Conservation (phyloP, 2,888 invertebrate genomes). For the Ophioninae sp. region DNA sequence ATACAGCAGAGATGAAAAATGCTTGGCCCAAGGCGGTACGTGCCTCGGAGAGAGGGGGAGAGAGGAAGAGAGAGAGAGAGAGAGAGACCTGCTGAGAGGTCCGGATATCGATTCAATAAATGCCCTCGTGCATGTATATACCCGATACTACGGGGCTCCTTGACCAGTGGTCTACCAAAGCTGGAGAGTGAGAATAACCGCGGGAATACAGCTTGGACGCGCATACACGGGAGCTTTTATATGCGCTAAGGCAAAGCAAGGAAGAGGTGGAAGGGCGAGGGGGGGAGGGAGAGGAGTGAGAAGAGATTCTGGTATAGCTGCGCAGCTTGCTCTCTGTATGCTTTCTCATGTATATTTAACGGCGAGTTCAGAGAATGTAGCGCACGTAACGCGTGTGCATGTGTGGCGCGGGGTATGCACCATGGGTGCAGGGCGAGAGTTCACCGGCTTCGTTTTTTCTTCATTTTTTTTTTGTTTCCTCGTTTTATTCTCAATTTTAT, state of each 20-base stretch:
- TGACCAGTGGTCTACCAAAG: constrained; percentile 38
- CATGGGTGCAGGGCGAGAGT: constrained; percentile 31
- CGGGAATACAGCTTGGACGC: constrained; percentile 23
- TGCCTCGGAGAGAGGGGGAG: too few relatives aligned
- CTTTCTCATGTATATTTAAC: constrained; percentile 49
- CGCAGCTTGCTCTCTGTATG: constrained; percentile 5
- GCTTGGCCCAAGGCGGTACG: constrained; percentile 70
- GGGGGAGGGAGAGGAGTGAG: neutral
- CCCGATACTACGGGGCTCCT: constrained; percentile 24
- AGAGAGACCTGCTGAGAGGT: constrained; percentile 72
- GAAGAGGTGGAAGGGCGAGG: constrained; percentile 9
- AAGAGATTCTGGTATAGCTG: neutral
- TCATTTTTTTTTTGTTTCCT: too few relatives aligned
- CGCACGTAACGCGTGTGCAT: neutral
- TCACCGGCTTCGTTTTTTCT: constrained; percentile 11
- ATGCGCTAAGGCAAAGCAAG: constrained; percentile 21
- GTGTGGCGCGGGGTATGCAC: neutral
- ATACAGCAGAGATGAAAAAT: constrained; percentile 70
- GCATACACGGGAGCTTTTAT: constrained; percentile 51
- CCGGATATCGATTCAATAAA: constrained; percentile 75
- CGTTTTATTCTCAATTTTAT: too few relatives aligned
- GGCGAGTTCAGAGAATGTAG: constrained; percentile 19
- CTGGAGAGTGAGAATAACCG: constrained; percentile 31
- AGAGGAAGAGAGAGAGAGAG: too few relatives aligned
- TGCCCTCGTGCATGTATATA: constrained; percentile 62